phyloP scores from a whole-genome alignment of 1,140 invertebrate genomes.

The Drosophila trapezifrons region DNA sequence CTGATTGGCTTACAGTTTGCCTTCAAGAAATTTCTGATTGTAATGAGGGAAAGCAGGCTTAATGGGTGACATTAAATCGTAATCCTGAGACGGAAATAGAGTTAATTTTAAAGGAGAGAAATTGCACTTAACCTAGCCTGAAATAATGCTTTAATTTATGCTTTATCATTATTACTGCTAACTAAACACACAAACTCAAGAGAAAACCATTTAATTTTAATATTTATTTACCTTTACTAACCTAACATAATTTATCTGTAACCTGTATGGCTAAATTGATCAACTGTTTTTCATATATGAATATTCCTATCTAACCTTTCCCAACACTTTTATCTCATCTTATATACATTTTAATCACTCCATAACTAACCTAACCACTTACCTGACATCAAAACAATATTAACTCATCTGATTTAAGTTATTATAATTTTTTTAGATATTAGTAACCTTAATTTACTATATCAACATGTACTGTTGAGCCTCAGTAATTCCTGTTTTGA shows the following conservation, averaged over 20 bases:
- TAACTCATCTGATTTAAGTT: background rate
- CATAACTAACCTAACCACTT: slow-evolving; percentile 7
- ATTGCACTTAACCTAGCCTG: too few relatives aligned
- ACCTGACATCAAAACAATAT: background rate
- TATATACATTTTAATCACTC: background rate
- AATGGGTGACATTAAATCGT: slow-evolving; percentile 23
- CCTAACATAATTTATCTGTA: background rate
- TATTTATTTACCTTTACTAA: background rate
- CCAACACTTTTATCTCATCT: background rate
- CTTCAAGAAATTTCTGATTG: slow-evolving; percentile 27
- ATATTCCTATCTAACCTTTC: background rate
- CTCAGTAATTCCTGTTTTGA: too few relatives aligned
- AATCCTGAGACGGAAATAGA: background rate
- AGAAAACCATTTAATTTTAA: background rate
- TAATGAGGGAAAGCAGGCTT: slow-evolving; percentile 12
- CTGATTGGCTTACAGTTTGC: slow-evolving; percentile 27
- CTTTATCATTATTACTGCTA: background rate
- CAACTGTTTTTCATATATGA: background rate
- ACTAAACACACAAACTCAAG: background rate
- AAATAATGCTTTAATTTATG: background rate
- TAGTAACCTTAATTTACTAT: background rate
- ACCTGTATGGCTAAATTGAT: background rate
- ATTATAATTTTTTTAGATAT: background rate
- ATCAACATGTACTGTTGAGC: background rate
- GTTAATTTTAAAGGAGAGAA: background rate